Base-by-base conservation (phyloP, 2,113 vertebrate genomes). In the Ophiodon elongatus region DNA sequence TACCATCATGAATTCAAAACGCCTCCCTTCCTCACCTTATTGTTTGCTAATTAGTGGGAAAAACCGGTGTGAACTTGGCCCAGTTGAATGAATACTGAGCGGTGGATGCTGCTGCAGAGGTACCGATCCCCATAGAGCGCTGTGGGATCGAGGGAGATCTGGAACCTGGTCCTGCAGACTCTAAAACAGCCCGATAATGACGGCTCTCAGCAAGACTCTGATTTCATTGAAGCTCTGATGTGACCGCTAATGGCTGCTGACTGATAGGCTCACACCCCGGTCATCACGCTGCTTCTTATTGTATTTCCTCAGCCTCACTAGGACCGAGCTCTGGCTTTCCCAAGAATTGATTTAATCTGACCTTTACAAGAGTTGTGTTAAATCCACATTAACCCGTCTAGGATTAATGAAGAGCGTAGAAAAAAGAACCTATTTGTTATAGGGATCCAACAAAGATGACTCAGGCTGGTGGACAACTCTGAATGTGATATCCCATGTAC, bases 141-240 rank as follows among this genome's bases (percentile, higher is more conserved):
- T 66, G 75, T 64, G 33, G 82, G 80, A 81, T 73, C 2, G 50
- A 69, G 85, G 65, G 81, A 88, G 86, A 83, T 90, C 82, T 84
- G 86, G 85, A 83, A 70, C 74, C 74, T 73, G 87, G 88, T 80
- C 79, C 84, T 27, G 50, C 66, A 84, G 81, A 83, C 80, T 87
- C 88, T 93, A 85, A 85, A 83, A 81, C 89, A 88, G 87, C 66
- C 81, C 79, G 77, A 77, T 93, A 92, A 95, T 89, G 89, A 84
- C 85, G 83, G 76, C 86, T 90, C 90, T 91, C 85, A 85, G 89
- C 89, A 86, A 91, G 80, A 81, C 89, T 89, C 79, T 92, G 91
- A 93, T 95, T 92, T 90, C 88, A 90, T 94, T 90, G 89, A 90
- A 81, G 81, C 91, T 94, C 92, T 94, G 91, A 94, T 93, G 90